Evolutionary conservation across 2,113 vertebrate species (phyloP), one percentile per base, ranked within the genome.

Genomic region (Acanthisitta chloris): DNA sequence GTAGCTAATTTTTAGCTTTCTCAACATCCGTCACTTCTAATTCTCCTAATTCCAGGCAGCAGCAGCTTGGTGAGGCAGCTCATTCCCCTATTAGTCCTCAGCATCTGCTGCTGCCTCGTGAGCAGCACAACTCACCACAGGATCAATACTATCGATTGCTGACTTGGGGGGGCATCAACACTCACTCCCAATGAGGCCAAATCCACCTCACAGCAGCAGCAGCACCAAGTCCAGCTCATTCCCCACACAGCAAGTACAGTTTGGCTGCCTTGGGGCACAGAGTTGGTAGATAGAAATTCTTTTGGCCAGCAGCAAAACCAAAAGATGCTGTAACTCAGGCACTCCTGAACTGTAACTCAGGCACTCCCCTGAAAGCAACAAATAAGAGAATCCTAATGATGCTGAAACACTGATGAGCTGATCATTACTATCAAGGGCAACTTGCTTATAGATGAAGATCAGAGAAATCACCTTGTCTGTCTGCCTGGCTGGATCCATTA

Each of bases 91-190:
- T 86, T 55, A 71, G 76, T 61, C 67, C 83, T 64, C 86, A 92
- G 82, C 82, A 8, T 36, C 61, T 81, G 88, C 88, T 58, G 21
- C 54, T 31, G 55, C 43, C 21, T 85, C 3, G 2, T 36, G 8
- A 84, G 86, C 74, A 23, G 86, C 85, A 59, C 92, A 92, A 84
- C 46, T 91, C 94, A 48, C 46, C 21, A 25, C 13, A 3, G 40
- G 71, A 95, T 92, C 95, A 43, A 96, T 95, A 71, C 46, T 62
- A 96, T 94, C 2, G 92, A 95, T 61, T 92, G 95, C 77, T 90
- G 71, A 81, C 72, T 83, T 90, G 73, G 88, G 92, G 92, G 76
- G 20, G 80, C 91, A 81, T 66, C 71, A 86, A 31, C 95, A 94
- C 79, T 92, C 92, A 54, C 72, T 92, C 83, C 55, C 80, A 62